Conservation (phyloP, 2,797 vertebrate species). For the Percopsis omiscomaycus region DNA sequence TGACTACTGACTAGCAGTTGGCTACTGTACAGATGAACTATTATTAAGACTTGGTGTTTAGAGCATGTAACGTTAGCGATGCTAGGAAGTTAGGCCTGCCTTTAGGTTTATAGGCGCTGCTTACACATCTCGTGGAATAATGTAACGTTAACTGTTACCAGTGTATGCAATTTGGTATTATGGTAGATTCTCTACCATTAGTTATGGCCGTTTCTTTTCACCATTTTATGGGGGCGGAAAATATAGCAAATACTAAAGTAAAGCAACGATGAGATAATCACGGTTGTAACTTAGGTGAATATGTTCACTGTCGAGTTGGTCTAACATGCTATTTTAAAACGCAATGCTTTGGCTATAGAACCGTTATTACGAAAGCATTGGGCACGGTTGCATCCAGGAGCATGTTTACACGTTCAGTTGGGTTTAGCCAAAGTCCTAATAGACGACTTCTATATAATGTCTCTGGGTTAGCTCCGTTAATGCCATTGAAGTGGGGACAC, state of each 20-base stretch:
- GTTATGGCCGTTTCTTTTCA: too few relatives aligned
- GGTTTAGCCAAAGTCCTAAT: too few relatives aligned
- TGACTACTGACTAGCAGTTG: conserved; percentile 22
- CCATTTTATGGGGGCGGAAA: too few relatives aligned
- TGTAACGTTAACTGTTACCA: too few relatives aligned
- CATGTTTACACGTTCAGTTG: conserved; percentile 24
- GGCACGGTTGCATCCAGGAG: neutral
- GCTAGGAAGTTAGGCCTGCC: too few relatives aligned
- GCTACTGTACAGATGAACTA: conserved; percentile 16
- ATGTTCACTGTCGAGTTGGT: neutral
- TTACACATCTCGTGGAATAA: too few relatives aligned
- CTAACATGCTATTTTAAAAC: neutral
- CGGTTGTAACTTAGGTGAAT: neutral
- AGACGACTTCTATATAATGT: too few relatives aligned
- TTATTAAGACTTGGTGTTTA: neutral
- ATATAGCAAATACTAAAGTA: too few relatives aligned
- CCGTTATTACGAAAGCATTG: neutral
- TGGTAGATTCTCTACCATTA: too few relatives aligned
- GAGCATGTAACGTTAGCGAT: neutral
- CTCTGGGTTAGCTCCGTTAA: neutral
- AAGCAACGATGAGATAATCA: too few relatives aligned
- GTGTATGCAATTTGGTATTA: too few relatives aligned
- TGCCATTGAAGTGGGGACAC: neutral
- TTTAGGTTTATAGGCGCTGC: too few relatives aligned
- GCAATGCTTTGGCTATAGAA: neutral